Percentiles rank a stretch among this genome's conserved stretches.
Conservation (phyloP, 2,888 invertebrate species). For the Phasia obesa region DNA sequence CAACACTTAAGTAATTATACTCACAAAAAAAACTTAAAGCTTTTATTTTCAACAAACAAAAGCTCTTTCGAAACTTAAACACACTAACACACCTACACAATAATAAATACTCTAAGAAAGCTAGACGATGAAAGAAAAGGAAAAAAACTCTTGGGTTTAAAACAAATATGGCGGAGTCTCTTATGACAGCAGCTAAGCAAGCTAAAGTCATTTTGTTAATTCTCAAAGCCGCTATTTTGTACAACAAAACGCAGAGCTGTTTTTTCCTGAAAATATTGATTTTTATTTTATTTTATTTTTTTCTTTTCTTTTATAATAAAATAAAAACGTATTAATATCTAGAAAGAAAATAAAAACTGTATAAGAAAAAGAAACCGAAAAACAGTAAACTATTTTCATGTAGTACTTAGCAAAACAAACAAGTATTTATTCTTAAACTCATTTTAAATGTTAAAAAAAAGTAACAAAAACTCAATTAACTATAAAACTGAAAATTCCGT, state of each 20-base stretch:
- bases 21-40: slow-evolving; percentile 26
- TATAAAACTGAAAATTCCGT: background rate
- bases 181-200: slow-evolving; percentile 34
- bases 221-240: slow-evolving; percentile 55
- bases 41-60: background rate
- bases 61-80: slow-evolving; percentile 15
- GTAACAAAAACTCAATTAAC: slow-evolving; percentile 1
- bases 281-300: too few relatives aligned
- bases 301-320: too few relatives aligned
- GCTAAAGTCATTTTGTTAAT: slow-evolving; percentile 57
- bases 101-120: slow-evolving; percentile 15
- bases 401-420: slow-evolving; percentile 55
- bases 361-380: slow-evolving; percentile 2
- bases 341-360: slow-evolving; percentile 9
- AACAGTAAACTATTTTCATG: slow-evolving; percentile 66
- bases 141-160: slow-evolving; percentile 50
- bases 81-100: slow-evolving; percentile 18
- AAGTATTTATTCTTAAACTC: slow-evolving; percentile 49
- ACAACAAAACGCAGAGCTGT: slow-evolving; percentile 15
- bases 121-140: background rate
- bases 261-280: background rate
- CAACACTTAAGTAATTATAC: slow-evolving; percentile 23
- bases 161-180: slow-evolving; percentile 65
- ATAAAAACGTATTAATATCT: slow-evolving; percentile 32
- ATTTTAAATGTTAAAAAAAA: slow-evolving; percentile 61